Base-by-base conservation (phyloP, 2,113 vertebrate species). In the Morone saxatilis region DNA sequence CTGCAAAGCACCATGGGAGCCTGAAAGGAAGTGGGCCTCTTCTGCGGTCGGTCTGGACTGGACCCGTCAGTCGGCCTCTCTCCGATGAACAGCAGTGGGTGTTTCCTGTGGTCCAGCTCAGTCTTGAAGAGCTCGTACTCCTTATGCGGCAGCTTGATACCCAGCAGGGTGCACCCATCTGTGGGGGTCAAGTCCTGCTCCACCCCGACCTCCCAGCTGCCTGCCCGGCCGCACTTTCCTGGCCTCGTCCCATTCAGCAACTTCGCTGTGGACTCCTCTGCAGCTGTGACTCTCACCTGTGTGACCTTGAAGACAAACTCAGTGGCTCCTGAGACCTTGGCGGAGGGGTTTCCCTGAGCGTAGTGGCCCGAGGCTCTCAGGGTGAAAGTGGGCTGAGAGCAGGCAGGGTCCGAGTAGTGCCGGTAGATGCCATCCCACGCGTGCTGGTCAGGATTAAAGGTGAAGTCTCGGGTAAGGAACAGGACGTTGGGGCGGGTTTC, bases 91-190 rank as follows among this genome's bases (percentile, higher is more conserved):
- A 99, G 95, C 91, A 98, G 91, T 38, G 92, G 95, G 36, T 89
- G 95, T 63, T 94, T 94, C 3, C 77, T 90, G 12, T 86, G 60
- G 90, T 97, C 96, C 38, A 87, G 93, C 92, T 98, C 97, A 0
- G 83, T 90, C 91, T 95, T 96, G 94, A 99, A 96, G 6, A 98
- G 96, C 86, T 99, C 97, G 0, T 96, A 98, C 89, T 99, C 98
- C 1, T 95, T 96, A 78, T 99, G 98, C 0, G 97, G 97, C 80
- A 99, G 95, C 69, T 85, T 92, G 92, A 98, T 96, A 43, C 97
- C 97, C 93, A 99, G 76, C 0, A 95, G 93, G 1, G 89, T 63
- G 31, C 98, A 99, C 0, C 97, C 97, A 0, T 95, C 93, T 0
- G 98, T 98, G 69, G 92, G 80, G 0, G 96, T 97, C 73, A 98